phyloP scores from a whole-genome alignment of 1,140 invertebrate genomes.

The Tetramorium parvispinum region DNA sequence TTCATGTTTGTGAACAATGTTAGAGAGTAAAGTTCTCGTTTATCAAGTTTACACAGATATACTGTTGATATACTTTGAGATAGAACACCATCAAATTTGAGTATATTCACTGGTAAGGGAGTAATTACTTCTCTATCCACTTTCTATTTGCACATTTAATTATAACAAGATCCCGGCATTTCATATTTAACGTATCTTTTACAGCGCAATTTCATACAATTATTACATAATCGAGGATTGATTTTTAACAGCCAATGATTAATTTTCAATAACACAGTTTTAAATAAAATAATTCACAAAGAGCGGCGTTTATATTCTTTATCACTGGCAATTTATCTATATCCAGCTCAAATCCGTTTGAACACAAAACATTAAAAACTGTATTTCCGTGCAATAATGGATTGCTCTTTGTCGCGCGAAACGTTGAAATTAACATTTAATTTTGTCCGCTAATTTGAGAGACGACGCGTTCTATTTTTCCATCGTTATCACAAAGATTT shows the following conservation, averaged over 20 bases:
- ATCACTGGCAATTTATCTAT: background rate
- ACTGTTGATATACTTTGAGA: background rate
- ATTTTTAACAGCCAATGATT: background rate
- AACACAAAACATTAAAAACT: background rate
- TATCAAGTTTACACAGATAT: conserved; percentile 28
- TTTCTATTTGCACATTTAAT: background rate
- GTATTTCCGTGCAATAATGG: background rate
- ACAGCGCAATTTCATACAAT: background rate
- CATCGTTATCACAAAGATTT: background rate
- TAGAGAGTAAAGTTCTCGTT: background rate
- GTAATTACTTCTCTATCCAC: background rate
- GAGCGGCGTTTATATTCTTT: conserved; percentile 4
- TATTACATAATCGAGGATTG: background rate
- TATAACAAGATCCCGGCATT: background rate
- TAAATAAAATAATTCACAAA: background rate
- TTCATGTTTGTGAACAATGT: background rate
- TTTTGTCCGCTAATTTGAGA: background rate
- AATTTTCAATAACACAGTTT: conserved; percentile 15
- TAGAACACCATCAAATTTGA: conserved; percentile 18
- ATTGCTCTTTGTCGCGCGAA: background rate
- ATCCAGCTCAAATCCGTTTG: background rate
- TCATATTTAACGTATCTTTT: background rate
- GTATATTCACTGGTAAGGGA: background rate
- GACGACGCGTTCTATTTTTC: background rate
- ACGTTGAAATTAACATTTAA: conserved; percentile 3